Base-by-base conservation (phyloP, 2,797 vertebrate genomes). In the Carapus acus region DNA sequence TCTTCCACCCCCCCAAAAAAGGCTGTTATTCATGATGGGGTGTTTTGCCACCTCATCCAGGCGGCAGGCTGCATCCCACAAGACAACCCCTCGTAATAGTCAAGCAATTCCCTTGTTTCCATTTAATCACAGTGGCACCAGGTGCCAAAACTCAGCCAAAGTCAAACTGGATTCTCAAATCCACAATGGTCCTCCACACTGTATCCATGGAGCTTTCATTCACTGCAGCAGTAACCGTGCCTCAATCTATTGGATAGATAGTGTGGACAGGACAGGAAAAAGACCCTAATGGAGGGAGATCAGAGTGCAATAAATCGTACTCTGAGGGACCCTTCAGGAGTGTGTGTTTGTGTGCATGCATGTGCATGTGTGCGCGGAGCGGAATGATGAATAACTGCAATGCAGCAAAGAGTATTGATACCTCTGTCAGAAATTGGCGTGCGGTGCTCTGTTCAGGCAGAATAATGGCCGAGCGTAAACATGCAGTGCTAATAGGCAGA, bases 11-110 rank as follows among this genome's bases (percentile, higher is more conserved):
- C 65, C 65, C 71, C 68, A 79, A 79, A 77, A 78, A 67, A 71
- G 76, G 71, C 62, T 60, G 65, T 77, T 80, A 79, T 83, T 81
- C 78, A 81, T 71, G 73, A 49, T 58, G 60, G 73, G 73, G 71
- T 73, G 63, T 23, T 74, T 52, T 43, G 72, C 23, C 48, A 70
- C 43, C 74, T 76, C 58, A 58, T 47, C 24, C 9, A 27, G n/a
- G n/a, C 59, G 27, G 65, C 59, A 80, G 76, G 68, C 64, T 67
- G 62, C 62, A 56, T 68, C 73, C 80, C 65, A 7, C 60, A 49
- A 77, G 79, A 64, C 69, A 56, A n/a, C n/a, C n/a, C n/a, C n/a
- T 72, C 58, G 59, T 77, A 74, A 80, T 77, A 74, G 73, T 71
- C 64, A 43, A 17, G 49, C 1, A 33, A 54, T 75, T 50, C 69